These are phyloP conservation scores for Lordiphosa mommai DNA, from an alignment of 1,140 invertebrate species.

Conservation along the genomic window DNA sequence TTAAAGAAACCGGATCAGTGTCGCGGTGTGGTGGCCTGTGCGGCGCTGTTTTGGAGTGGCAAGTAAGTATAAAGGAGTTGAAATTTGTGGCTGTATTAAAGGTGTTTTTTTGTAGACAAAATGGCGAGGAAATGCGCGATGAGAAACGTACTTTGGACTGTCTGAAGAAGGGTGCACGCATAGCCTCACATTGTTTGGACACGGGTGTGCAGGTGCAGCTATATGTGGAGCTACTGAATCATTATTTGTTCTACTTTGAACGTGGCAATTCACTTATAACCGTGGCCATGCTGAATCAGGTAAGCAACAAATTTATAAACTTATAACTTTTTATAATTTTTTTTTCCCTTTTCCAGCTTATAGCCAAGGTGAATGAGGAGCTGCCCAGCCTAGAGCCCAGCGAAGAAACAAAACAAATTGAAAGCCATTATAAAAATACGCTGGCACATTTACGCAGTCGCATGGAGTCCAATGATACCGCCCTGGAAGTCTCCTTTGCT, in stretches of 20 bases:
- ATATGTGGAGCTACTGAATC: conserved; percentile 95
- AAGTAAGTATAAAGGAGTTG: conserved; percentile 80
- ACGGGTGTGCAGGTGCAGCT: conserved; percentile 97
- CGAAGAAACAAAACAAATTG: conserved; percentile 97
- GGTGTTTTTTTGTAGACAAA: conserved; percentile 80
- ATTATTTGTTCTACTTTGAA: conserved; percentile 97
- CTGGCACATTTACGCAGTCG: conserved; percentile 87
- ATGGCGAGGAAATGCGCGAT: conserved; percentile 86
- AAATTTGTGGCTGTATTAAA: background rate
- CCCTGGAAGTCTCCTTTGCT: conserved; percentile 80
- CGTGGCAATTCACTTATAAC: conserved; percentile 92
- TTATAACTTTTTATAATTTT: background rate
- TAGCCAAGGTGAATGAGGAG: conserved; percentile 95
- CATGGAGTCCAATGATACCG: conserved; percentile 84
- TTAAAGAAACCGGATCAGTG: conserved; percentile 99
- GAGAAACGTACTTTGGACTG: conserved; percentile 95
- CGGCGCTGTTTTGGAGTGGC: conserved; percentile 98
- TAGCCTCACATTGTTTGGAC: conserved; percentile 98
- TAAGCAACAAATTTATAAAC: conserved; percentile 45
- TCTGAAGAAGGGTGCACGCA: conserved; percentile 96
- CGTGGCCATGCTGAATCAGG: conserved; percentile 81
- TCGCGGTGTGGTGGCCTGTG: conserved; percentile 92
- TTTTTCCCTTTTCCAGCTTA: conserved; percentile 85
- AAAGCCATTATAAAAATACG: conserved; percentile 95
- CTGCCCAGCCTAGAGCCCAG: conserved; percentile 94